Base-by-base conservation (phyloP, 2,888 invertebrate genomes). In the Drosophila meridionalis region DNA sequence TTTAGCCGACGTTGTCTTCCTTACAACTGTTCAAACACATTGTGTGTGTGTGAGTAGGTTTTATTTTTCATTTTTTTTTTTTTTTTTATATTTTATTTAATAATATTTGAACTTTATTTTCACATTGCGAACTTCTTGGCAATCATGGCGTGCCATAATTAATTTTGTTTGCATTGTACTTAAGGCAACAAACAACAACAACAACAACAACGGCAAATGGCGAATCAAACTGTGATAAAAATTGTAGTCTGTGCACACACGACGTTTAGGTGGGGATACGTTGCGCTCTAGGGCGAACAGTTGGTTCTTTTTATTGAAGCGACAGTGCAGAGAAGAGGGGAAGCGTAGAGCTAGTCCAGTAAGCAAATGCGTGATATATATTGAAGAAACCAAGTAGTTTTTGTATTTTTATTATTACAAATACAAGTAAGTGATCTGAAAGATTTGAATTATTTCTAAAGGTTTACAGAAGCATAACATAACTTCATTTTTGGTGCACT, bases 21-120 rank as follows among this genome's bases (percentile, higher is more conserved):
- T 76, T 74, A 80, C 88, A 89, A 79, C 89, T 89, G 88, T 89
- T 71, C 72, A 89, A 90, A 88, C 61, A 88, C 50, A 66, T 62
- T 43, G 53, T 38, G 34, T 47, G 6, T 14, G 12, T 28, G 43
- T 47, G 43, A 36, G 26, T 47, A 28, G 12, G 4, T 45, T 26
- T 28, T 64, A 66, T 57, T 57, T 52, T 12, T 53, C 67, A 62
- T 36, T 42, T 55, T 67, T 66, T 36, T 42, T n/a, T n/a, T 62
- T 69, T 52, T 59, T 59, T 12, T 42, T 30, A 50, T 43, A 55
- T 53, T 69, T 66, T 40, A 73, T 65, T 73, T 69, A 69, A 68
- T 69, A 79, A 59, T 75, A 78, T 82, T 76, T 77, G 62, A 67
- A 63, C 64, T 73, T 53, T 52, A 50, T 57, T 57, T 56, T 53